Conservation (phyloP, 2,113 vertebrate genomes). For the Desmodus rotundus region DNA sequence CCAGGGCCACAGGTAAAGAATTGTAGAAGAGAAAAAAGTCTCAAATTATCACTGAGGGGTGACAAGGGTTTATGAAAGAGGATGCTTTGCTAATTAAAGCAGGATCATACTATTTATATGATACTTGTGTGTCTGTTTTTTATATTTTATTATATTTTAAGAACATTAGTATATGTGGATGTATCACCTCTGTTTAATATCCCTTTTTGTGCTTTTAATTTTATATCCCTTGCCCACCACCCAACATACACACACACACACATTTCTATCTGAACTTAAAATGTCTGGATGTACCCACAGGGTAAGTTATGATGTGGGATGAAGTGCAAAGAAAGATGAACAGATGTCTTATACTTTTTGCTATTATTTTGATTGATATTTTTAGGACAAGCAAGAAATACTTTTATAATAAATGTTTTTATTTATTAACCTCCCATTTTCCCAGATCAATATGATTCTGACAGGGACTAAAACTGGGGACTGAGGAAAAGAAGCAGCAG, state of each 20-base stretch:
- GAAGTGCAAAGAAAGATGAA: neutral
- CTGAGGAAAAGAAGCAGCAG: neutral
- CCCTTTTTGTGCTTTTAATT: slow-evolving; percentile 6
- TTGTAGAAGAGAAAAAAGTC: neutral
- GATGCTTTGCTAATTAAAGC: neutral
- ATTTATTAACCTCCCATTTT: neutral
- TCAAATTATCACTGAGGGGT: neutral
- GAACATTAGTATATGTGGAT: neutral
- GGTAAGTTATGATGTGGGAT: neutral
- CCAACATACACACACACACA: neutral
- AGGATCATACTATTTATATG: neutral
- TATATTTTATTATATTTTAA: neutral
- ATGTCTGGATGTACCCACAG: neutral
- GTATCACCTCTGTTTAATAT: neutral
- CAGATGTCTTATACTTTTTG: neutral
- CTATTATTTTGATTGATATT: neutral
- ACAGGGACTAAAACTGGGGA: neutral
- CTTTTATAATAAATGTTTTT: neutral
- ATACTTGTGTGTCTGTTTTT: neutral
- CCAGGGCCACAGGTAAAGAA: neutral
- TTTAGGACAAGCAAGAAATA: neutral
- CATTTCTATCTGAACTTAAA: neutral
- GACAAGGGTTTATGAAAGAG: neutral
- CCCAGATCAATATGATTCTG: neutral
- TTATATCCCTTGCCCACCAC: neutral